Evolutionary conservation across 2,888 invertebrate species (phyloP).

Genomic region (Rhagophthalmus giganteus): DNA sequence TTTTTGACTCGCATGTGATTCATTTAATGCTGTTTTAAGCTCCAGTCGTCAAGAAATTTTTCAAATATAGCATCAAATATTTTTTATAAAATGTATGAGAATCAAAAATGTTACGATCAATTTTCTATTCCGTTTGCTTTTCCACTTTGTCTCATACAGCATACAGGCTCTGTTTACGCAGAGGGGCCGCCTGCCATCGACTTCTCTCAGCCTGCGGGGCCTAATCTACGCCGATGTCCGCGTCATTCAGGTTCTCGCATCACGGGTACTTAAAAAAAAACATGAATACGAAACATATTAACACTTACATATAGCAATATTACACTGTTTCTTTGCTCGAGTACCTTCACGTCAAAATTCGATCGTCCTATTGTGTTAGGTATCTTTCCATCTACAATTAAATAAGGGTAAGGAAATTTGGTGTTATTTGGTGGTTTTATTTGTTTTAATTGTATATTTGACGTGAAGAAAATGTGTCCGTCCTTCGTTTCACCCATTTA

Average conservation of each 20-base stretch:
- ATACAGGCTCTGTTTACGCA: constrained; percentile 58
- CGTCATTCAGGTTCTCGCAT: constrained; percentile 57
- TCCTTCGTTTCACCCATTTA: too few species aligned
- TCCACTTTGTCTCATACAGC: constrained; percentile 58
- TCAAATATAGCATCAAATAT: constrained; percentile 36
- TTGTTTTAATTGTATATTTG: too few species aligned
- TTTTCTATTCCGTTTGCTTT: constrained; percentile 51
- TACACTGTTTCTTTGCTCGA: constrained; percentile 27
- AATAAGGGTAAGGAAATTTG: too few species aligned
- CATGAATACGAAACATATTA: constrained; percentile 39
- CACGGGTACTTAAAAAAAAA: constrained; percentile 58
- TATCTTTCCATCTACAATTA: not conserved
- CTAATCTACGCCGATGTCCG: constrained; percentile 56
- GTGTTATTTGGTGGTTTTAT: too few species aligned
- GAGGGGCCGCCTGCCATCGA: constrained; percentile 57
- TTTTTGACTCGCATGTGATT: constrained; percentile 44
- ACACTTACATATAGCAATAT: constrained; percentile 30
- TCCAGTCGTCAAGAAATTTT: constrained; percentile 48
- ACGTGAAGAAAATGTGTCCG: too few species aligned
- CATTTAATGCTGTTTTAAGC: constrained; percentile 4
- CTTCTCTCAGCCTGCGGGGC: constrained; percentile 59
- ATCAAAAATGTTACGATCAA: constrained; percentile 42
- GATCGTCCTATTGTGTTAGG: too few species aligned
- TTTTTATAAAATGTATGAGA: constrained; percentile 41
- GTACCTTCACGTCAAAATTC: too few species aligned